Percentiles rank a stretch among this genome's conserved stretches.
phyloP scores from a whole-genome alignment of 2,888 invertebrate species.

The Metellina segmentata region DNA sequence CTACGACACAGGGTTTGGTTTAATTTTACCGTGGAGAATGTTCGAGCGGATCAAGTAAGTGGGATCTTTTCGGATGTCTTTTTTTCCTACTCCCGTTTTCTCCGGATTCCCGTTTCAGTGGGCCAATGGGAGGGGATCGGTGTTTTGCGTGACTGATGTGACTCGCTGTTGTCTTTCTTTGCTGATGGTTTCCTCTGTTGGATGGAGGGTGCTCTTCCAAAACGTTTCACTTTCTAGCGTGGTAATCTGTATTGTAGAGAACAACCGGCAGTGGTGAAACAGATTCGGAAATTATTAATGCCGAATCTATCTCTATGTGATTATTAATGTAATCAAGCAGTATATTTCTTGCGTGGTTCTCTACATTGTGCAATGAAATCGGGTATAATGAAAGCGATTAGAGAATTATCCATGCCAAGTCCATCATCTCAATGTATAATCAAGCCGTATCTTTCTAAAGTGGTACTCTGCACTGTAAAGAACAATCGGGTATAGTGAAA shows the following conservation, averaged over 20 bases:
- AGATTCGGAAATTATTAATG: no score
- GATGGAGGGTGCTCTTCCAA: background rate
- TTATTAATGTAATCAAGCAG: no score
- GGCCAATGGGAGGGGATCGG: background rate
- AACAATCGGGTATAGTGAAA: no score
- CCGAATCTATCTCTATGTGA: no score
- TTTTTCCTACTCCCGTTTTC: background rate
- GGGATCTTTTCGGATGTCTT: slow-evolving; percentile 12
- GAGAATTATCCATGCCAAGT: no score
- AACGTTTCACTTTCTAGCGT: background rate
- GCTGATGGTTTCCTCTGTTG: no score
- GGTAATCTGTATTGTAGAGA: background rate
- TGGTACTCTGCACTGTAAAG: no score
- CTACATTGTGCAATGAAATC: no score
- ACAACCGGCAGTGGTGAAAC: background rate
- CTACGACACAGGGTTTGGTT: slow-evolving; percentile 97
- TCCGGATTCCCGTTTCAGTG: background rate
- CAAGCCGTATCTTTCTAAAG: no score
- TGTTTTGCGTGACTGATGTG: background rate
- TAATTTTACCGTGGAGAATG: slow-evolving; percentile 98
- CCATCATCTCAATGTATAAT: no score
- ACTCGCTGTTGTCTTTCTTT: background rate
- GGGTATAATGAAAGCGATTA: no score
- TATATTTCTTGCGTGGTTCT: no score
- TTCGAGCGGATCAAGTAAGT: slow-evolving; percentile 91